Base-by-base conservation (phyloP, 2,113 vertebrate genomes). In the Heloderma charlesbogerti region DNA sequence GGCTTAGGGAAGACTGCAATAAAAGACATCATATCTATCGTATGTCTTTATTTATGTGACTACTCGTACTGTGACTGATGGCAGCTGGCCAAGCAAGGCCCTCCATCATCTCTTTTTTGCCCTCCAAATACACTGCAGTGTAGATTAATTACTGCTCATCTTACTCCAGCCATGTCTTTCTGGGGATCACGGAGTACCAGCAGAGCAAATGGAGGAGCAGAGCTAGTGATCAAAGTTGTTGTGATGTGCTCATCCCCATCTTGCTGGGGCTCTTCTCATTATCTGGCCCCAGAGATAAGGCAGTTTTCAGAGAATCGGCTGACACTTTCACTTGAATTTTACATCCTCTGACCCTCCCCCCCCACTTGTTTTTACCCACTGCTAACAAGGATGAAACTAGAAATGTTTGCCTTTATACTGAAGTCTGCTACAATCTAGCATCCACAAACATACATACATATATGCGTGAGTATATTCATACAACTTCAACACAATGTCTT, bases 231-330 rank as follows among this genome's bases (percentile, higher is more conserved):
- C 75, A 88, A n/a, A 80, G 48, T 48, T 67, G 60, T 80, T 74
- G 34, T 87, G 79, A 43, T n/a, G 72, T 69, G 18, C 29, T 79
- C 40, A 43, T 34, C n/a, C 15, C 6, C 10, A 27, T n/a, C 27
- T 54, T 54, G 43, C 3, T 31, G 48, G 37, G 74, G 37, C 31
- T 79, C 37, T 37, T 90, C 25, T 40, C 89, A 57, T 43, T 79
- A 31, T 86, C 83, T 86, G 83, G 74, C 27, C 48, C 45, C 27
- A 78, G 63, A 90, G 89, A 90, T 86, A 90, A 90, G 45, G 4
- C 22, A 40, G 27, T 69, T 79, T 90, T 80, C 89, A 86, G 45
- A 86, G 74, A 90, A 57, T 0, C 31, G 63, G 16, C 48, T 79
- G n/a, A 22, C 29, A 1, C 15, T 40, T 78, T 90, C 57, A n/a